Base-by-base conservation (phyloP, 1,140 invertebrate species). In the Sycophaga agraensis region DNA sequence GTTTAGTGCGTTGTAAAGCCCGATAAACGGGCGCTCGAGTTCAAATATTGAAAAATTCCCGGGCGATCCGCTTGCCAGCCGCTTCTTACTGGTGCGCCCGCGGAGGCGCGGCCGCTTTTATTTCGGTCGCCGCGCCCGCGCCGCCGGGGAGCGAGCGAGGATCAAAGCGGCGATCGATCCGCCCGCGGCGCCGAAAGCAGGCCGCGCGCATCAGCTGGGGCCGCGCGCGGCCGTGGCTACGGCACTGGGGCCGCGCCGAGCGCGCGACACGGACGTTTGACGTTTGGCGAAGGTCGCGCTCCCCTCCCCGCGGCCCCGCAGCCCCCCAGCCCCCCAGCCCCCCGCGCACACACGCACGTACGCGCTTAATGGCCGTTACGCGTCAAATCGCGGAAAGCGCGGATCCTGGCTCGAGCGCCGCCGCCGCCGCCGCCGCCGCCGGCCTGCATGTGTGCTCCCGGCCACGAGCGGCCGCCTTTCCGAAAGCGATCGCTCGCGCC, bases 281-380 rank as follows among this genome's bases (percentile, higher is more conserved):
- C 68, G 70, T 71, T 71, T 70, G 59, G 59, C 65, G 70, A 71
- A 71, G 68, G 68, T 68, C 70, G 62, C 59, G 54, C 28, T 2
- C 34, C n/a, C 21, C 37, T n/a, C 42, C 26, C 19, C 26, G 21
- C 46, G 8, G 22, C 31, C 37, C 12, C 28, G n/a, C 42, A 14
- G 28, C 57, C 43, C 53, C 14, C 43, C 31, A 49, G 49, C 50
- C 42, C 46, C 35, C 35, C 22, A 46, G 21, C 51, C 45, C 55
- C 16, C 17, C 11, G 55, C 62, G 46, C 61, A 59, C 57, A 53
- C 57, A 66, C 66, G 59, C 60, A 59, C 16, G 31, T 56, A 59
- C 53, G 56, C 37, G 56, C 68, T 66, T 67, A 71, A 71, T 64
- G 68, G 67, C 68, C 64, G 68, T 73, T 72, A 70, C 70, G 66